phyloP scores from a whole-genome alignment of 2,797 vertebrate species.

The Pangasius djambal region DNA sequence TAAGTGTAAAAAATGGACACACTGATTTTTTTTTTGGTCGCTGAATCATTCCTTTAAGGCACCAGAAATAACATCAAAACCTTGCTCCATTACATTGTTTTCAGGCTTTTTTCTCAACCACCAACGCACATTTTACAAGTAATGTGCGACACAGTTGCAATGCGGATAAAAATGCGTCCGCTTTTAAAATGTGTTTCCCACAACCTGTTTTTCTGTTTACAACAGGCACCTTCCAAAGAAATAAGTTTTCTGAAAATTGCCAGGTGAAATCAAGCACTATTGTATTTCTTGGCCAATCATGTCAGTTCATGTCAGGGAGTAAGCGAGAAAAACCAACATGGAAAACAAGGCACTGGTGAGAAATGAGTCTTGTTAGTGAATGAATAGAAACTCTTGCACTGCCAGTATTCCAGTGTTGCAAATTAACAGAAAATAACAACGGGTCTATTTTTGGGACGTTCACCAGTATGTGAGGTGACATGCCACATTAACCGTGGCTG shows the following conservation, averaged over 20 bases:
- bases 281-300: neutral
- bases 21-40: neutral
- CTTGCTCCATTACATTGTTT: neutral
- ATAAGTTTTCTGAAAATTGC: neutral
- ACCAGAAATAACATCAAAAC: neutral
- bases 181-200: neutral
- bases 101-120: neutral
- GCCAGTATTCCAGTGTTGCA: neutral
- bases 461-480: too few species aligned
- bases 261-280: neutral
- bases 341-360: neutral
- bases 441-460: neutral
- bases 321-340: neutral
- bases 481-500: neutral
- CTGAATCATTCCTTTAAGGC: neutral
- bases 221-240: neutral
- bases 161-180: neutral
- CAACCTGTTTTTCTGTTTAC: neutral
- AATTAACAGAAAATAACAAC: neutral
- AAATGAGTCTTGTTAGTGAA: neutral
- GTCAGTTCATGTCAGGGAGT: neutral
- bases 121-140: neutral
- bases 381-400: neutral
- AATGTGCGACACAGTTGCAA: neutral
- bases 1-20: neutral